Base-by-base conservation (phyloP, 1,140 invertebrate species). In the Pseudomyrmex gracilis region DNA sequence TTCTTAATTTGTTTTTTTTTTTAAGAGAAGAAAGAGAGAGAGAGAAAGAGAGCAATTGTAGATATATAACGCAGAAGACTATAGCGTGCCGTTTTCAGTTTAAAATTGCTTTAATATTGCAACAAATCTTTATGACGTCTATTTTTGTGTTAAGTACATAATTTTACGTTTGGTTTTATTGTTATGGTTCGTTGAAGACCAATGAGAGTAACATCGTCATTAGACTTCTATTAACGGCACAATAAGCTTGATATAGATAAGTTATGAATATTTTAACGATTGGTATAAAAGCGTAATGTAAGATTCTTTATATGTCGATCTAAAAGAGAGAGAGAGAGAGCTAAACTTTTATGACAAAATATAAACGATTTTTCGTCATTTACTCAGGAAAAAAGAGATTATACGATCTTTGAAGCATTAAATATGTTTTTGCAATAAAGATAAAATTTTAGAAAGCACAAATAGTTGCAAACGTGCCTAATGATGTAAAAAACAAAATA, bases 101-200 rank as follows among this genome's bases (percentile, higher is more conserved):
- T 20, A n/a, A 49, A 24, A 24, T 3, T 20, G 17, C 12, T 10
- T 47, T 15, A 7, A 60, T 13, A 13, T 20, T 10, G 22, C 20
- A 2, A n/a, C 15, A 24, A 74, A 49, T 49, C 61, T 74, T 74
- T 61, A 74, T 5, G 57, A 5, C 49, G 5, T 57, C 22, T 74
- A 61, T 61, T 61, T 74, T 61, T n/a, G 57, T 10, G 43, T 20
- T 74, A 74, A 74, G 57, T 61, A 5, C 34, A 74, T 9, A 74
- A 61, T 61, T 74, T 74, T 74, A 74, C 9, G 57, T 24, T 15
- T 47, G 58, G 4, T 24, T 74, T 73, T 74, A 73, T 13, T 73
- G 34, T 15, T 45, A 15, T 20, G 57, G 3, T 10, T 55, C 13
- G 8, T 20, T 20, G 34, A 2, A 10, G 2, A 70, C 8, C 8